Base-by-base conservation (phyloP, 1,140 invertebrate genomes). In the Aphis craccivora region DNA sequence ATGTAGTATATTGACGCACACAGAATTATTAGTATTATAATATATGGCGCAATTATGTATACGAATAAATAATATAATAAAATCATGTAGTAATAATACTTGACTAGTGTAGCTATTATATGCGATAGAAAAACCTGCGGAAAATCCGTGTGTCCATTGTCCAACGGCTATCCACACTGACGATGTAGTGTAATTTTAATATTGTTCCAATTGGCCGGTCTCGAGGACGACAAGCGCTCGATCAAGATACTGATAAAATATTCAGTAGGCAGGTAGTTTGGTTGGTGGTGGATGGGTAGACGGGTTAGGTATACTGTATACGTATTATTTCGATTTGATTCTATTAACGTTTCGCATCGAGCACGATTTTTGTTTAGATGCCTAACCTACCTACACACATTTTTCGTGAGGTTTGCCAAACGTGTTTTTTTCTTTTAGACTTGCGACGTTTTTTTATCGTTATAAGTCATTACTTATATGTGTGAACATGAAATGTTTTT, bases 301-400 rank as follows among this genome's bases (percentile, higher is more conserved):
- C 60, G 60, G 60, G 14, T 76, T 76, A 30, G 30, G 30, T 76
- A 76, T 76, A n/a, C 14, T 76, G n/a, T 76, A n/a, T 67, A 76
- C 60, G 60, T 76, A 76, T 76, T n/a, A n/a, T 76, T 76, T 76
- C n/a, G 14, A n/a, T 67, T 67, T 67, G 60, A n/a, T 67, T 67
- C 30, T n/a, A 76, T 76, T n/a, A 76, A 76, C 60, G 30, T n/a
- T 76, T 76, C n/a, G 60, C 30, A 14, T 76, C 11, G 60, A 76
- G n/a, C 30, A n/a, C 30, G 60, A n/a, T 76, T 76, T 76, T 76
- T n/a, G 60, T 76, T 35, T 76, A 35, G 14, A 76, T n/a, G 60
- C 30, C 60, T n/a, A n/a, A 76, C 60, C n/a, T 76, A 76, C n/a
- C 60, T 18, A n/a, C 18, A 18, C 18, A 25, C 30, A 7, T 76